A percentile compares a stretch with the other conserved stretches of the same genome.
These are phyloP conservation scores for Cephus spinipes DNA, from an alignment of 2,888 invertebrate species.

Conservation along the genomic window DNA sequence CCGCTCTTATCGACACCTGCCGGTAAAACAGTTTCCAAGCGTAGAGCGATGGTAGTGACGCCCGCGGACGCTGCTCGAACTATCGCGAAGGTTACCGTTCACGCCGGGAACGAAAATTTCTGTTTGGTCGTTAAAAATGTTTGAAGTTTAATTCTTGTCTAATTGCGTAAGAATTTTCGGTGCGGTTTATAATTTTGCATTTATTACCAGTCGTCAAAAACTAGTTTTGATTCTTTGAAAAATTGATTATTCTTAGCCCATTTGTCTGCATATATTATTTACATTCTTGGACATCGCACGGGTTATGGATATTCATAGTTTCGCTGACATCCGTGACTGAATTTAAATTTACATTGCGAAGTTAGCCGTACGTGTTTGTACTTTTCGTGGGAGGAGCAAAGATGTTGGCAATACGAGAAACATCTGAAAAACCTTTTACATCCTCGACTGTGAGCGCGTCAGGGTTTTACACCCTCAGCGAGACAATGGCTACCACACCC, in stretches of 20 bases:
- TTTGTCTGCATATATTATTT: not conserved
- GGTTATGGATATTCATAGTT: not conserved
- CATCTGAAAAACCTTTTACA: not conserved
- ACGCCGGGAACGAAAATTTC: not conserved
- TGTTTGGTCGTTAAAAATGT: not conserved
- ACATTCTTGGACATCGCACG: not conserved
- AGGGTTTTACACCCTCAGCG: not conserved
- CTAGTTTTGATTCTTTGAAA: not conserved
- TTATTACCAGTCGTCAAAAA: not conserved
- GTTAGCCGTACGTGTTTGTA: not conserved
- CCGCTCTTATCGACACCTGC: not conserved
- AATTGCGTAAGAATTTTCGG: not conserved
- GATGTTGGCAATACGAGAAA: not conserved
- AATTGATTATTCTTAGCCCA: not conserved
- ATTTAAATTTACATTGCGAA: not conserved
- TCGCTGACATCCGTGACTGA: not conserved
- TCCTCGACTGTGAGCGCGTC: not conserved
- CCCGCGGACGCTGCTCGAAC: not conserved
- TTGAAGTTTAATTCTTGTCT: not conserved
- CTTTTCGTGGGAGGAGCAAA: not conserved
- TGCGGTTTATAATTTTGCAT: not conserved
- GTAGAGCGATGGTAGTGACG: not conserved
- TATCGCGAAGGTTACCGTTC: not conserved
- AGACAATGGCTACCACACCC: not conserved
- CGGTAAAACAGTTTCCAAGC: not conserved